Conservation (phyloP, 1,140 invertebrate species). For the Bombus balteatus region DNA sequence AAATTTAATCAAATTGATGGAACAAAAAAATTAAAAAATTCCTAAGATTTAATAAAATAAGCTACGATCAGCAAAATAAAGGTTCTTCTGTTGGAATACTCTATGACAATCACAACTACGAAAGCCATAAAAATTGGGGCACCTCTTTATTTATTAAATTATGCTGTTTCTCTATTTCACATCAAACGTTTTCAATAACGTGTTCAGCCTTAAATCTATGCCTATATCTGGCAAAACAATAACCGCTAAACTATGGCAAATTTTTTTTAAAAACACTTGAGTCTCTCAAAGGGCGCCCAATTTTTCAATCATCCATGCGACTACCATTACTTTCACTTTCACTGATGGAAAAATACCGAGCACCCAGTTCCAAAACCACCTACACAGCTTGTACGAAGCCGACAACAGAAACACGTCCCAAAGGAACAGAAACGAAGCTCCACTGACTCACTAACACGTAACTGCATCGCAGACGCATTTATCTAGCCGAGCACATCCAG, state of each 20-base stretch:
- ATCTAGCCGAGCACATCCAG: constrained; percentile 28
- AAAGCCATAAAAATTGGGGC: too few relatives aligned
- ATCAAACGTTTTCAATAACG: background rate
- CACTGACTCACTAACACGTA: constrained; percentile 38
- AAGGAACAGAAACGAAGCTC: background rate
- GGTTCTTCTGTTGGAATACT: background rate
- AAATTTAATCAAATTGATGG: background rate
- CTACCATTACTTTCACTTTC: background rate
- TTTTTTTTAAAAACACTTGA: background rate
- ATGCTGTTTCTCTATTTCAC: background rate
- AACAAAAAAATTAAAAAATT: background rate
- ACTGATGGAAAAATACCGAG: background rate
- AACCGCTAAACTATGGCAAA: background rate
- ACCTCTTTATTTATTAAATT: background rate
- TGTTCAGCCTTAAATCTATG: background rate
- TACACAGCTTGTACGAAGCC: background rate
- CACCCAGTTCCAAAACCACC: background rate
- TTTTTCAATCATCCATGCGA: background rate
- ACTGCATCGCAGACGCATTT: background rate
- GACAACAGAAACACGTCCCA: background rate
- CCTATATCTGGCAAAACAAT: background rate
- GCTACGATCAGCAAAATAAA: background rate
- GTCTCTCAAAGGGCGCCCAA: background rate
- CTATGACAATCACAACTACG: too few relatives aligned
- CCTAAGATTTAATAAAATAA: too few relatives aligned